A percentile compares a stretch with the other conserved stretches of the same genome.
Conservation (phyloP, 1,140 invertebrate genomes). For the Drosophila novamexicana region DNA sequence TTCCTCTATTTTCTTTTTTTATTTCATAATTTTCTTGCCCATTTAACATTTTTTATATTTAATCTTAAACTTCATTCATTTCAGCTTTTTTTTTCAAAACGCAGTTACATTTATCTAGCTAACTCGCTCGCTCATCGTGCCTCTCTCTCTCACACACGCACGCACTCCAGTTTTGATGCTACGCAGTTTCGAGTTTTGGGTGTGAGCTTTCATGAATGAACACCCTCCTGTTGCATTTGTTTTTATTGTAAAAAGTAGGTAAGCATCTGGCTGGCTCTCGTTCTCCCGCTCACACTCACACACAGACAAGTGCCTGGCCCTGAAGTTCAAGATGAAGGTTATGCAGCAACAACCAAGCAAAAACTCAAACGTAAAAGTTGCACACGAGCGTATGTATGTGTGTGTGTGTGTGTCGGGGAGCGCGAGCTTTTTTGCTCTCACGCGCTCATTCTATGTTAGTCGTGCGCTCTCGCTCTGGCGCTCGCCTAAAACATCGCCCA, state of each 20-base stretch:
- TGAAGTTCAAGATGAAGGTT: conserved; percentile 83
- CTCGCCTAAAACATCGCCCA: conserved; percentile 34
- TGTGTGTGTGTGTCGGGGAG: not conserved
- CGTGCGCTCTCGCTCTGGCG: not conserved
- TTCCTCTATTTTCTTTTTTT: no score
- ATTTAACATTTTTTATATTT: conserved; percentile 6
- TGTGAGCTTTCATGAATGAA: conserved; percentile 75
- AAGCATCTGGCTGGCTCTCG: conserved; percentile 24
- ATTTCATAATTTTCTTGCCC: not conserved
- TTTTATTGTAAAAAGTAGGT: conserved; percentile 58
- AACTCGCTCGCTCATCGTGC: not conserved
- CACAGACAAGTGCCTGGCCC: conserved; percentile 26
- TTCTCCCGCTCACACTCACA: conserved; percentile 7
- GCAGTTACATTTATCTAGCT: conserved; percentile 8
- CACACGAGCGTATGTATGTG: not conserved
- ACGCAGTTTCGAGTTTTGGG: conserved; percentile 27
- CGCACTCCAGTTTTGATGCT: conserved; percentile 15
- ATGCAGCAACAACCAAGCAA: conserved; percentile 36
- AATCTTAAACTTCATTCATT: conserved; percentile 22
- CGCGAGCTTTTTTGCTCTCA: conserved; percentile 25
- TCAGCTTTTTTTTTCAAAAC: conserved; percentile 14
- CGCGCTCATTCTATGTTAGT: not conserved
- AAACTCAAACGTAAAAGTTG: conserved; percentile 58
- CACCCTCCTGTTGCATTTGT: conserved; percentile 82
- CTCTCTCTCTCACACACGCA: not conserved